Evolutionary conservation across 2,113 vertebrate species (phyloP), one percentile per base, ranked within the genome.

Genomic region (Circaetus cinerascens): DNA sequence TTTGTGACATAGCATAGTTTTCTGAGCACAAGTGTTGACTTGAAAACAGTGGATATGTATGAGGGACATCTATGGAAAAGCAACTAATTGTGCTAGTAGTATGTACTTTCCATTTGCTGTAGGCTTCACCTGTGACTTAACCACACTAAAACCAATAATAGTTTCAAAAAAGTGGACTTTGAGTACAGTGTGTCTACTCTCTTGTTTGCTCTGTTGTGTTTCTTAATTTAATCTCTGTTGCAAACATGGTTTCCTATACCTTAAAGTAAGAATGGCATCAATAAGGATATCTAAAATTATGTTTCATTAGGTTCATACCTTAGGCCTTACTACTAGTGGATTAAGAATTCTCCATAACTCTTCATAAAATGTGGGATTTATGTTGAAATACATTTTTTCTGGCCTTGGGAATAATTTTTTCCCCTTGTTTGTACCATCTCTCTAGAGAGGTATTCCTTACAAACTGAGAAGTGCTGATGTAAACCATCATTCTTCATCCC

Each of bases 351-450:
- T 76, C 9, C 7, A 30, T 43, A 91, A 25, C 34, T 76, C 15
- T 76, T 86, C 18, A 25, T 57, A 67, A 78, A 91, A 81, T n/a
- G 62, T 8, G 4, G 5, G 3, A 18, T 46, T 55, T 78, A 3
- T 27, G 29, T 11, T 63, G 19, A 82, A 45, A 85, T 71, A 71
- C 1, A 6, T 30, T 55, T 74, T 88, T 91, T n/a, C n/a, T 50
- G 32, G 4, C 16, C 11, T 48, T 74, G n/a, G 11, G 11, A 19
- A 59, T 3, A 7, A 34, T 26, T 57, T 32, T 10, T 0, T 0
- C 0, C 5, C 14, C 4, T 15, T 4, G 0, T 53, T 86, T 43
- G 1, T 41, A 36, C 12, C 23, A 26, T n/a, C 13, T 71, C 22
- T 66, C 22, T 48, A 57, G 55, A 72, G 15, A 51, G 3, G 0